phyloP scores from a whole-genome alignment of 2,888 invertebrate genomes.

The Callosobruchus maculatus region DNA sequence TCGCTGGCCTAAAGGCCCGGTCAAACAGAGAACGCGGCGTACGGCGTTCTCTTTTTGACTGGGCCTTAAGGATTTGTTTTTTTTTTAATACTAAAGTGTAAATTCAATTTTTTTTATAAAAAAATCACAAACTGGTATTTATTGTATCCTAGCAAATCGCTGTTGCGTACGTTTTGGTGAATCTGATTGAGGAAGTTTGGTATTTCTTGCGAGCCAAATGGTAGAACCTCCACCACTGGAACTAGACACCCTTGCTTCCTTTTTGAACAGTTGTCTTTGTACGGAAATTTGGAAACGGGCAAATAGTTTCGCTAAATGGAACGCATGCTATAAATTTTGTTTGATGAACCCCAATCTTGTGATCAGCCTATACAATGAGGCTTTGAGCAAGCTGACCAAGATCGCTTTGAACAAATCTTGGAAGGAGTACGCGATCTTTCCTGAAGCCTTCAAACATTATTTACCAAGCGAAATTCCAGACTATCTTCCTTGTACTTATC shows the following conservation, averaged over 20 bases:
- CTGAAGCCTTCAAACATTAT: slow-evolving; percentile 60
- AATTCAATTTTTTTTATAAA: neutral
- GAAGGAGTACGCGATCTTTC: slow-evolving; percentile 60
- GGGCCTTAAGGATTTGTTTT: neutral
- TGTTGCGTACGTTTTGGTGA: slow-evolving; percentile 20
- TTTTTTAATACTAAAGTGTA: neutral
- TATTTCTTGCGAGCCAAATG: slow-evolving; percentile 53
- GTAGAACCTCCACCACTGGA: slow-evolving; percentile 55
- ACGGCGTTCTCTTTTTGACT: too few species aligned
- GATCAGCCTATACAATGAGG: slow-evolving; percentile 64
- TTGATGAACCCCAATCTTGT: slow-evolving; percentile 58
- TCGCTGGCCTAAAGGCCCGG: neutral
- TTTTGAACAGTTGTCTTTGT: slow-evolving; percentile 57
- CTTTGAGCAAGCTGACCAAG: slow-evolving; percentile 59
- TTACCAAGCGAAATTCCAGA: slow-evolving; percentile 49
- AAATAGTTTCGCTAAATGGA: slow-evolving; percentile 45
- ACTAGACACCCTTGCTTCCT: slow-evolving; percentile 56
- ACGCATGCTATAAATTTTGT: slow-evolving; percentile 48
- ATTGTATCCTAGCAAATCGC: neutral
- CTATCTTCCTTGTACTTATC: slow-evolving; percentile 62
- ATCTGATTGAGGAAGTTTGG: slow-evolving; percentile 33
- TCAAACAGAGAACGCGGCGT: too few species aligned
- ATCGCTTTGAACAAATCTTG: slow-evolving; percentile 59
- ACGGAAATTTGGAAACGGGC: slow-evolving; percentile 62
- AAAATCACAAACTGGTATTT: neutral